A percentile compares a stretch with the other conserved stretches of the same genome.
phyloP scores from a whole-genome alignment of 2,797 vertebrate genomes.

The Poliocrania exsul region DNA sequence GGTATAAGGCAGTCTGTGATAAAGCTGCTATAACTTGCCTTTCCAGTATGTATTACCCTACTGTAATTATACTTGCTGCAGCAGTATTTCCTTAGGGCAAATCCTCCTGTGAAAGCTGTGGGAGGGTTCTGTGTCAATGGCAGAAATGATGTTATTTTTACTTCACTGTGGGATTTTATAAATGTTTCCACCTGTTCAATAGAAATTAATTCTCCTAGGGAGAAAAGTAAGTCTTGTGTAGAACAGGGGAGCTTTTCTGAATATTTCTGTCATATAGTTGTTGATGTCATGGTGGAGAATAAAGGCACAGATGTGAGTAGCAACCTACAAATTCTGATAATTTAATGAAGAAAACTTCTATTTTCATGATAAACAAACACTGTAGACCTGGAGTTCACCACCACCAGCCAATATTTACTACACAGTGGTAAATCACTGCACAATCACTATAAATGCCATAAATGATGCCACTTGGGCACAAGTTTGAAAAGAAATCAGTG shows the following conservation, averaged over 20 bases:
- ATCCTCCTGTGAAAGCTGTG: not conserved
- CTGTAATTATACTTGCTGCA: slow-evolving; percentile 34
- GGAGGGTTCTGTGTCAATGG: not conserved
- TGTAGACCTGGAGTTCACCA: not conserved
- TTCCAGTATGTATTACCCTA: not conserved
- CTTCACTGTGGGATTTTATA: not conserved
- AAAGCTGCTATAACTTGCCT: not conserved
- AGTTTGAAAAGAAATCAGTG: not conserved
- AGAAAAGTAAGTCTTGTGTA: not conserved
- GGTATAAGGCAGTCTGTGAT: not conserved
- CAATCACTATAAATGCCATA: not conserved
- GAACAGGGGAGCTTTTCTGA: not conserved
- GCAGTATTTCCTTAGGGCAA: slow-evolving; percentile 31
- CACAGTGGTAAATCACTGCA: not conserved
- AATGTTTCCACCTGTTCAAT: not conserved
- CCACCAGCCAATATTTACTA: not conserved
- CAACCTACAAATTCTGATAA: not conserved
- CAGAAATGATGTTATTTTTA: slow-evolving; percentile 12
- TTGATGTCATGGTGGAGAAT: not conserved
- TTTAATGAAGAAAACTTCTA: not conserved
- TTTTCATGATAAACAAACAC: not conserved
- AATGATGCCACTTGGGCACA: not conserved
- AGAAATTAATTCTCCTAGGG: not conserved
- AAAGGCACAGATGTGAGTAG: not conserved
- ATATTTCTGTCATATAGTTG: not conserved